phyloP scores from a whole-genome alignment of 2,113 vertebrate species.

The Marcusenius ussheri region DNA sequence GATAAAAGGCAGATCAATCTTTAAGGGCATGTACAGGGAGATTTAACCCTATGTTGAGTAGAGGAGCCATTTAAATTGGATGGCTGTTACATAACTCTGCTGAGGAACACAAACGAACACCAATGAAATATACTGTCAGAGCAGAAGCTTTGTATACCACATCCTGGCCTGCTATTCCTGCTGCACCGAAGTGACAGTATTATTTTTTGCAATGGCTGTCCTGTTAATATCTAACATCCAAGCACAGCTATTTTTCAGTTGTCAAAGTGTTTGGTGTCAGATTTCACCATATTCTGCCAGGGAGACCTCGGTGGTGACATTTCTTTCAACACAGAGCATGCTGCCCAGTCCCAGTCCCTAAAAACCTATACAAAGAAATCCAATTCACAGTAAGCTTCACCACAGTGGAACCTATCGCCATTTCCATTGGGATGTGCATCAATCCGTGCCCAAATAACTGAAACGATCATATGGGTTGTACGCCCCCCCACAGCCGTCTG shows the following conservation, averaged over 20 bases:
- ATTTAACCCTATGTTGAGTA: not conserved
- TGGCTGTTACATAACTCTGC: not conserved
- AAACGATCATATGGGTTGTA: constrained; percentile 20
- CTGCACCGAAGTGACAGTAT: not conserved
- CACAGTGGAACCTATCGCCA: not conserved
- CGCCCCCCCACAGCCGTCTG: not conserved
- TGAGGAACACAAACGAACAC: not conserved
- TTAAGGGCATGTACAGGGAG: not conserved
- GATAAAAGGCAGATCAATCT: not conserved
- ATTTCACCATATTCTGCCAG: constrained; percentile 10
- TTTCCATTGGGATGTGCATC: constrained; percentile 24
- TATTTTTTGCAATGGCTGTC: not conserved
- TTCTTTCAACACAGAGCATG: not conserved
- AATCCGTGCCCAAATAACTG: not conserved
- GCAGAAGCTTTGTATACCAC: not conserved
- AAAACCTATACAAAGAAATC: constrained; percentile 31
- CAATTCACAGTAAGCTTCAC: constrained; percentile 15
- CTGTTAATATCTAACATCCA: not conserved
- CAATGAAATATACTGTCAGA: not conserved
- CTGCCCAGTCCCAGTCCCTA: constrained; percentile 1
- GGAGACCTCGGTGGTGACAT: not conserved
- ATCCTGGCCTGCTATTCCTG: not conserved
- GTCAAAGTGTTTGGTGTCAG: not conserved
- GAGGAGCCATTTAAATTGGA: not conserved
- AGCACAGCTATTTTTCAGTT: constrained; percentile 8